These are phyloP conservation scores for Calameuta idolon DNA, from an alignment of 2,888 invertebrate species.

Conservation along the genomic window DNA sequence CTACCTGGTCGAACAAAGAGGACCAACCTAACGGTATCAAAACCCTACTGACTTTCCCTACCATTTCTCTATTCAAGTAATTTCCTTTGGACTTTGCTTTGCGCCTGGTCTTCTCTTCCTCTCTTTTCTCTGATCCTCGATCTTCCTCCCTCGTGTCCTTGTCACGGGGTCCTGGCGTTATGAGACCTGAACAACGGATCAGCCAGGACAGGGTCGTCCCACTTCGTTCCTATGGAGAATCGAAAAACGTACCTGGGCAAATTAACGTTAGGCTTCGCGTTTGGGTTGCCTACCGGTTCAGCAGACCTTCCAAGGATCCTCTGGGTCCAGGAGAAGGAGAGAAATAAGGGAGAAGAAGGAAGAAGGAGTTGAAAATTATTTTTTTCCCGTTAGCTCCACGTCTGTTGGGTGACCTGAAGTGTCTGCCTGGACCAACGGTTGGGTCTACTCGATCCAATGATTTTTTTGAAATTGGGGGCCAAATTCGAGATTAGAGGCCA, in stretches of 20 bases:
- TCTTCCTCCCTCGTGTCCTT: background rate
- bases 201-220: background rate
- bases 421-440: no score
- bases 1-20: conserved; percentile 55
- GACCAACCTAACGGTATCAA: conserved; percentile 43
- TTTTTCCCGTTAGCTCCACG: background rate
- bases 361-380: background rate
- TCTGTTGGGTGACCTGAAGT: background rate
- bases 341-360: conserved; percentile 7
- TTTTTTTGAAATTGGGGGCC: background rate
- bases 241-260: background rate
- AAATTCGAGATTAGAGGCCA: no score
- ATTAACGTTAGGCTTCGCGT: background rate
- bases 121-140: background rate
- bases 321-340: conserved; percentile 27
- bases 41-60: conserved; percentile 31
- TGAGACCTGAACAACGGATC: background rate
- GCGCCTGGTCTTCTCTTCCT: background rate
- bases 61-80: background rate
- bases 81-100: background rate
- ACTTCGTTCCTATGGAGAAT: background rate
- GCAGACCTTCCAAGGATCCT: conserved; percentile 31
- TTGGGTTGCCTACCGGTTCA: background rate
- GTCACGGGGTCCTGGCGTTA: background rate
- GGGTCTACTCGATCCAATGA: no score